A percentile compares a stretch with the other conserved stretches of the same genome.
Evolutionary conservation across 2,888 invertebrate species (phyloP).

Genomic region (Caenorhabditis sp.): DNA sequence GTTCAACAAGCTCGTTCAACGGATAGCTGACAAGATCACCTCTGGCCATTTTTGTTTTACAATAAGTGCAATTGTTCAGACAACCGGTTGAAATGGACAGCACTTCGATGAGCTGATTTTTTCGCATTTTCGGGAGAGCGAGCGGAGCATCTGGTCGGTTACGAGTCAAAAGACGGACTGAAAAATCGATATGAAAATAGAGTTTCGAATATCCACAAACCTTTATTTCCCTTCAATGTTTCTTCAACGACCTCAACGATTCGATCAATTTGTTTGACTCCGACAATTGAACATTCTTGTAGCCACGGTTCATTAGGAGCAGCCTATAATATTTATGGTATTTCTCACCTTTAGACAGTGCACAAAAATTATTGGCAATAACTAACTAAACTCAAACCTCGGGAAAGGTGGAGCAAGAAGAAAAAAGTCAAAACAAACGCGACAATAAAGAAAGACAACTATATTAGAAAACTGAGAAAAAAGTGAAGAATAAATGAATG

Average conservation of each 20-base stretch:
- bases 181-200: too few species aligned
- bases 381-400: neutral
- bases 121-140: conserved; percentile 88
- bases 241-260: conserved; percentile 97
- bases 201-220: too few species aligned
- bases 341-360: too few species aligned
- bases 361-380: neutral
- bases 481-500: too few species aligned
- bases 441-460: too few species aligned
- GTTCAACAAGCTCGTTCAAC: conserved; percentile 74
- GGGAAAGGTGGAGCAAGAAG: too few species aligned
- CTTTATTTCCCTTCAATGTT: conserved; percentile 82
- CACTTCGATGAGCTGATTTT: conserved; percentile 95
- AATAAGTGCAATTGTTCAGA: conserved; percentile 96
- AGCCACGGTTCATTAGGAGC: conserved; percentile 72
- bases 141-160: conserved; percentile 83
- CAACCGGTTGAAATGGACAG: conserved; percentile 75
- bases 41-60: conserved; percentile 85
- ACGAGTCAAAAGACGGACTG: conserved; percentile 49
- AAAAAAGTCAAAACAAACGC: too few species aligned
- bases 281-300: conserved; percentile 87
- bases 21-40: conserved; percentile 88
- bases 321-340: conserved; percentile 73
- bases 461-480: too few species aligned
- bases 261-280: conserved; percentile 96